Evolutionary conservation across 2,113 vertebrate genomes (phyloP), one percentile per base, ranked within the genome.

Genomic region (Saguinus midas): DNA sequence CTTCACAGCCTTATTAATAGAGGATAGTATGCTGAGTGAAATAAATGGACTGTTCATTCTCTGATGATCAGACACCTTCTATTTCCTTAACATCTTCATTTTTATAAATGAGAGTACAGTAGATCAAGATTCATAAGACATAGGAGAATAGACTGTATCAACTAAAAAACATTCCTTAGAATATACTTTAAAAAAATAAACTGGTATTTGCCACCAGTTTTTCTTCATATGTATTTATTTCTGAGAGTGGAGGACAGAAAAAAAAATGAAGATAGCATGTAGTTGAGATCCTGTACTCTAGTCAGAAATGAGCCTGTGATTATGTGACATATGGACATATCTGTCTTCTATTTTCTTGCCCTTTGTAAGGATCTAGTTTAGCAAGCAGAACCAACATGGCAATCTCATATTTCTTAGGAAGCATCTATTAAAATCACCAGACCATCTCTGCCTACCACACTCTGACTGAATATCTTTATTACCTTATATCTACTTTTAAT

Each of bases 1-100:
- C 14, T 88, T 91, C 37, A 87, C 43, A 93, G 32, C n/a, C 20
- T 87, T 96, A 91, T 64, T 64, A 96, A n/a, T 85, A 92, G 37
- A 95, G 13, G 20, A 35, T 58, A 9, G 1, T 70, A 61, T 83
- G 27, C 18, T 72, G 29, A 83, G 58, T 66, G 32, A 35, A 95
- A 94, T 81, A 70, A 85, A 86, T 87, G 17, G 14, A 43, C 32
- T 64, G 43, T 35, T 95, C 16, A 48, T 35, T 95, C 16, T 80
- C 55, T 93, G 58, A 75, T 76, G 45, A 78, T 32, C 48, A 4
- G 18, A 52, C 18, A 52, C 13, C 37, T 84, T 89, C 3, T 87
- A 37, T 91, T 95, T 92, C 35, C 23, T 95, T 76, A 80, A 73
- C 21, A 50, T 94, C 29, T 85, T 78, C 32, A 72, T 89, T 89